phyloP scores from a whole-genome alignment of 2,797 vertebrate genomes.

The Hozukius guyotensis region DNA sequence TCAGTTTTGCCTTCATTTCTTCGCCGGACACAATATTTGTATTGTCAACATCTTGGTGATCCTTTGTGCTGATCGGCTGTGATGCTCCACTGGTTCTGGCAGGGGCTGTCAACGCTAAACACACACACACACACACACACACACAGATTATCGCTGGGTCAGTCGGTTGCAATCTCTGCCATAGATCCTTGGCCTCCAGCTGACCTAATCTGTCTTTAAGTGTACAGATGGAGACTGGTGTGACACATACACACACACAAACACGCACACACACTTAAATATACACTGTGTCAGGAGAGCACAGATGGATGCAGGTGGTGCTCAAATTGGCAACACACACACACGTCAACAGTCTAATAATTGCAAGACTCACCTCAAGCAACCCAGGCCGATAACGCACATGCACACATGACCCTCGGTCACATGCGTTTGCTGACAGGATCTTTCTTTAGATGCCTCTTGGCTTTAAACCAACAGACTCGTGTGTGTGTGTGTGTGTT shows the following conservation, averaged over 20 bases:
- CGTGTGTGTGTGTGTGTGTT: conserved; percentile 6
- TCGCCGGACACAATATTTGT: conserved; percentile 29
- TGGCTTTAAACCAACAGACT: conserved; percentile 30
- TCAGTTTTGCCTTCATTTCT: conserved; percentile 10
- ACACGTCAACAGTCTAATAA: conserved; percentile 37
- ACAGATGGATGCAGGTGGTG: conserved; percentile 33
- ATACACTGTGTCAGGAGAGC: neutral
- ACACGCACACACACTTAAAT: conserved; percentile 17
- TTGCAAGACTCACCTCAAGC: conserved; percentile 45
- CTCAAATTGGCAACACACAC: conserved; percentile 24
- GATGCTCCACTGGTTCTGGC: conserved; percentile 23
- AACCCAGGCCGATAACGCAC: conserved; percentile 22
- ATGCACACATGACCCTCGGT: conserved; percentile 5
- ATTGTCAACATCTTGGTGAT: conserved; percentile 15
- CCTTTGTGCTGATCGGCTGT: conserved; percentile 4
- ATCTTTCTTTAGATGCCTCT: conserved; percentile 35
- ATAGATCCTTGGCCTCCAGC: conserved; percentile 56
- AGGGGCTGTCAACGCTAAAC: conserved; percentile 17
- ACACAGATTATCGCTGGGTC: conserved; percentile 60
- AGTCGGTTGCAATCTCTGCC: conserved; percentile 50
- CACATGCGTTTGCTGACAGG: conserved; percentile 33
- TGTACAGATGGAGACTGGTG: conserved; percentile 67
- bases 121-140: conserved; percentile 5
- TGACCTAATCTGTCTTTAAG: conserved; percentile 72
- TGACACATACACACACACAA: conserved; percentile 45